These are phyloP conservation scores for Solea solea DNA, from an alignment of 2,113 vertebrate genomes.

Conservation along the genomic window DNA sequence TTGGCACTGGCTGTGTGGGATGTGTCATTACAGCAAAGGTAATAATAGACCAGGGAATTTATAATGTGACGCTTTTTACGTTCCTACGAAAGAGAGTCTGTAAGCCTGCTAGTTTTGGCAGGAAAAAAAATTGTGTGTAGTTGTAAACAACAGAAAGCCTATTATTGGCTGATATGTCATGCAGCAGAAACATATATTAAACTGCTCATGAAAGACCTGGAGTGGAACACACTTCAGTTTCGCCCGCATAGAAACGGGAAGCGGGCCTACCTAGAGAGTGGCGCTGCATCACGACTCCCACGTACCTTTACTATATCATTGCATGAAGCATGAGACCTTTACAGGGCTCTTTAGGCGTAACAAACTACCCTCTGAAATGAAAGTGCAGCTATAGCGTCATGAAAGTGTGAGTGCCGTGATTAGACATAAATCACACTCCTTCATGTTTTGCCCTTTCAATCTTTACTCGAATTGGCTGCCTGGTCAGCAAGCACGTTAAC, in stretches of 20 bases:
- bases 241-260: constrained; percentile 44
- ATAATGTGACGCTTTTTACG: constrained; percentile 70
- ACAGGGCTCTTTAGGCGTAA: constrained; percentile 50
- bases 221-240: constrained; percentile 51
- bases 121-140: constrained; percentile 35
- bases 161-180: constrained; percentile 65
- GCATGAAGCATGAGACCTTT: constrained; percentile 46
- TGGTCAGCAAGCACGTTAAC: constrained; percentile 37
- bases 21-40: constrained; percentile 74
- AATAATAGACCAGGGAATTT: constrained; percentile 73
- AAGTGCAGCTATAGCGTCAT: constrained; percentile 70
- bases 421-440: constrained; percentile 63
- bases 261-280: constrained; percentile 27
- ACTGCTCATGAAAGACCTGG: constrained; percentile 36
- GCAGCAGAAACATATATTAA: constrained; percentile 57
- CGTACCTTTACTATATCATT: constrained; percentile 50
- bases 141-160: constrained; percentile 64
- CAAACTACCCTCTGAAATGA: constrained; percentile 71
- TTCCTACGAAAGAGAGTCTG: constrained; percentile 49
- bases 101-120: constrained; percentile 45
- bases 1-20: constrained; percentile 67
- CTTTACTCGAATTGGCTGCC: constrained; percentile 44
- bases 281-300: constrained; percentile 4
- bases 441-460: constrained; percentile 49
- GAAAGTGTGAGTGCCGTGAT: constrained; percentile 58